Evolutionary conservation across 2,888 invertebrate species (phyloP), one percentile per base, ranked within the genome.

Genomic region (Calliopum simillimum): DNA sequence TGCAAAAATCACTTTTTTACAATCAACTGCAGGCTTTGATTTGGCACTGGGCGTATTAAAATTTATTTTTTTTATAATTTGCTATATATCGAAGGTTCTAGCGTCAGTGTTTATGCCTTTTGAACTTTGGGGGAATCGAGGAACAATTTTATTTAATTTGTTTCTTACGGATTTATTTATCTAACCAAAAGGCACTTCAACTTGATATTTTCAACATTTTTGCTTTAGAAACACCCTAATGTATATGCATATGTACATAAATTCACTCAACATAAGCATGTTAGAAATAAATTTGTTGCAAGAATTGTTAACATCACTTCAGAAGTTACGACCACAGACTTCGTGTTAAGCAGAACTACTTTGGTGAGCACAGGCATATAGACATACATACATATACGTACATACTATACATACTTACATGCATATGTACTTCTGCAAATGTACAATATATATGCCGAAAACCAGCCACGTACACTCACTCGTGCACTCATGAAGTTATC

Each of bases 231-330:
- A n/a, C n/a, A n/a, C n/a, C n/a, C n/a, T n/a, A n/a, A n/a, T n/a
- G n/a, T 51, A 51, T 19, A 21, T 23, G 11, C 8, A 53, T n/a
- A 53, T 16, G 4, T 11, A 46, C 56, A 58, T 47, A 67, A 47
- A 67, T 58, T 58, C 58, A 47, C 44, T 67, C 16, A 67, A 67
- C 58, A 47, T 58, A 23, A 58, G 47, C 46, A 67, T 23, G 66
- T 67, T 56, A 58, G 58, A 58, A 58, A 67, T 67, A 67, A 67
- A 67, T 67, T 67, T 67, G 66, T 58, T 67, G 66, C 66, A 56
- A 67, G 66, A 67, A 67, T 67, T 58, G 66, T 56, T 67, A 67
- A 67, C 66, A 67, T 67, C 66, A 67, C 56, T 67, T 67, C 23
- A 33, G 25, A 58, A 67, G 66, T 67, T 67, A 67, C 66, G 66